Evolutionary conservation across 2,113 vertebrate species (phyloP).

Genomic region (Festucalex cinctus): DNA sequence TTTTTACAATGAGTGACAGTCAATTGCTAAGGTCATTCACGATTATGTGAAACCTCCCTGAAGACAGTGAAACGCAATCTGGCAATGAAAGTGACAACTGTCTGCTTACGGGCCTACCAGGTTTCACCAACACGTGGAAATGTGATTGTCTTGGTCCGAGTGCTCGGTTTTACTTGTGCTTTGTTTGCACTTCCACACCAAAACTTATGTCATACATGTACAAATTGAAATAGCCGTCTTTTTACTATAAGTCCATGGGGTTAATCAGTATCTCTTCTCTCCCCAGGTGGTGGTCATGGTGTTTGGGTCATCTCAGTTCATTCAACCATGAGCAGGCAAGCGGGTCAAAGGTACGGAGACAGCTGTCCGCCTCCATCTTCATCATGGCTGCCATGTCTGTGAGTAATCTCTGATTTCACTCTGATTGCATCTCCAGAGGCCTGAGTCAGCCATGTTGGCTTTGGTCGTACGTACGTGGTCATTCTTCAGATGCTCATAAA

Average conservation of each 20-base stretch:
- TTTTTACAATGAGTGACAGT: no score
- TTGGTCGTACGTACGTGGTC: conserved; percentile 14
- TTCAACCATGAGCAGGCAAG: conserved; percentile 26
- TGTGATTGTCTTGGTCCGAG: neutral
- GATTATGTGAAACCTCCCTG: neutral
- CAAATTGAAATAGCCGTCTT: neutral
- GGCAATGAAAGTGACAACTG: conserved; percentile 6
- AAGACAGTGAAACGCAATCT: conserved; percentile 13
- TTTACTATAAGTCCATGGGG: neutral
- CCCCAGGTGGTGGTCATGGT: neutral
- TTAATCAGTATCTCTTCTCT: neutral
- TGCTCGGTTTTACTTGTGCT: neutral
- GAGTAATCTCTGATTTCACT: conserved; percentile 25
- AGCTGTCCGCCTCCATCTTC: conserved; percentile 23
- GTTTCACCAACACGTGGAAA: conserved; percentile 13
- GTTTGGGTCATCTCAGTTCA: neutral
- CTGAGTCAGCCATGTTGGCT: conserved; percentile 28
- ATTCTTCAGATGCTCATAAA: neutral
- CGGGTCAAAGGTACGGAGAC: conserved; percentile 41
- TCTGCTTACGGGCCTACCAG: neutral
- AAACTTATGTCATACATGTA: neutral
- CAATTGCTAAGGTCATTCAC: neutral
- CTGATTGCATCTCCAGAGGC: conserved; percentile 34
- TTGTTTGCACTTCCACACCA: neutral
- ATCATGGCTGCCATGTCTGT: conserved; percentile 4